Base-by-base conservation (phyloP, 2,888 invertebrate species). In the Drosophila austrosaltans region DNA sequence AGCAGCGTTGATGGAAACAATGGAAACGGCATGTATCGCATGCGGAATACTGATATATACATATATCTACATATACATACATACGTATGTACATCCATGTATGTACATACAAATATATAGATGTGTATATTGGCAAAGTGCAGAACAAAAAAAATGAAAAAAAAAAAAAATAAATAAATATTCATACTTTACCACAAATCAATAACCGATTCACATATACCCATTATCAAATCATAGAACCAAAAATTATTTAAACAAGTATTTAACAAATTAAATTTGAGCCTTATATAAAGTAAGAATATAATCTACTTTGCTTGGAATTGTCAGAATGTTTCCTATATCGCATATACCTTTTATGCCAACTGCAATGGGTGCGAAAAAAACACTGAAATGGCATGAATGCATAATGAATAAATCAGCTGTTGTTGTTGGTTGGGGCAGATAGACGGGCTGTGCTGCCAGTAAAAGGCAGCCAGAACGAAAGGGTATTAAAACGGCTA, bases 1-100 rank as follows among this genome's bases (percentile, higher is more conserved):
- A 74, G 72, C 72, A 66, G 72, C 67, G 76, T 85, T 82, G 82
- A 82, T 85, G 78, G 73, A 89, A 89, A 87, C 83, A 86, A 87
- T 89, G 78, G 76, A 72, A 78, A 67, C 75, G 69, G 66, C 78
- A 77, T 82, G 83, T 80, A 82, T 79, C 83, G 75, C 74, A 79
- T 75, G 69, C 57, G 69, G 53, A 72, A 86, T 71, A 48, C 53
- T 63, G 44, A 62, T 53, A 64, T 60, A 28, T 36, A 53, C n/a
- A 66, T 8, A 36, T 10, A 57, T 20, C 61, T 44, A 66, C 42
- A 48, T n/a, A 53, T 54, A 58, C 10, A 32, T 25, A 28, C 16
- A 28, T 28, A 53, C 25, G 59, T 8, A 42, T 7, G 44, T 20
- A 63, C 39, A 66, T 16, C 16, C 16, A 16, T 16, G 16, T 42